phyloP scores from a whole-genome alignment of 1,140 invertebrate species.

The Bathynomus jamesi region DNA sequence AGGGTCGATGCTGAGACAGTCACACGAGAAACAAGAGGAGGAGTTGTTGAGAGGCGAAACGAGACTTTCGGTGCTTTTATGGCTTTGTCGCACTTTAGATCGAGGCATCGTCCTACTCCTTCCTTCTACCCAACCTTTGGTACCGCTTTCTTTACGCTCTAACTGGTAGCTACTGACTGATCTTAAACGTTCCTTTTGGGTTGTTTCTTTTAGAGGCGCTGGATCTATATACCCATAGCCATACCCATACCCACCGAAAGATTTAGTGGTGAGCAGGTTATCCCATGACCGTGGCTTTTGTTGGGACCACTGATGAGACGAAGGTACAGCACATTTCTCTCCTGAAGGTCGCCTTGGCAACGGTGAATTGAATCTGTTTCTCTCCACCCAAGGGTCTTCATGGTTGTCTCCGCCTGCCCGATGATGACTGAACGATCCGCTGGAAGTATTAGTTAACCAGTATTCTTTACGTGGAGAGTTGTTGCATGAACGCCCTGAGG shows the following conservation, averaged over 20 bases:
- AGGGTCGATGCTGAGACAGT: slow-evolving; percentile 28
- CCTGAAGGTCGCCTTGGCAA: not conserved
- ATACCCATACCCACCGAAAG: slow-evolving; percentile 70
- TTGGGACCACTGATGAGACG: slow-evolving; percentile 40
- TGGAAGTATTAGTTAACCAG: not conserved
- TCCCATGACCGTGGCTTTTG: slow-evolving; percentile 77
- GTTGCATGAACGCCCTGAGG: not conserved
- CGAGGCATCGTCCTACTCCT: not conserved
- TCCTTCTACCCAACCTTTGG: slow-evolving; percentile 15
- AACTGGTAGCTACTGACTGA: slow-evolving; percentile 22
- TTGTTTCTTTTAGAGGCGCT: slow-evolving; percentile 18
- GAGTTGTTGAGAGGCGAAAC: slow-evolving; percentile 26
- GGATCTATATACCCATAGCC: slow-evolving; percentile 55
- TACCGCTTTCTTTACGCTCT: slow-evolving; percentile 20
- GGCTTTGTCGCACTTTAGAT: slow-evolving; percentile 1
- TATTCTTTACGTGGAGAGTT: not conserved
- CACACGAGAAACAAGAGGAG: slow-evolving; percentile 34
- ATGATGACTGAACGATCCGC: not conserved
- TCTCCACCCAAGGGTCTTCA: not conserved
- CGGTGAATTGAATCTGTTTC: too few relatives aligned
- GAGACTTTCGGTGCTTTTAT: slow-evolving; percentile 28
- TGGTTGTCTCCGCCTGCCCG: not conserved
- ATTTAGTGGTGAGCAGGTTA: slow-evolving; percentile 66
- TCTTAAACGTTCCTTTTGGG: slow-evolving; percentile 13
- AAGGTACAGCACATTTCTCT: too few relatives aligned